Evolutionary conservation across 2,888 invertebrate species (phyloP).

Genomic region (Ochropleura plecta): DNA sequence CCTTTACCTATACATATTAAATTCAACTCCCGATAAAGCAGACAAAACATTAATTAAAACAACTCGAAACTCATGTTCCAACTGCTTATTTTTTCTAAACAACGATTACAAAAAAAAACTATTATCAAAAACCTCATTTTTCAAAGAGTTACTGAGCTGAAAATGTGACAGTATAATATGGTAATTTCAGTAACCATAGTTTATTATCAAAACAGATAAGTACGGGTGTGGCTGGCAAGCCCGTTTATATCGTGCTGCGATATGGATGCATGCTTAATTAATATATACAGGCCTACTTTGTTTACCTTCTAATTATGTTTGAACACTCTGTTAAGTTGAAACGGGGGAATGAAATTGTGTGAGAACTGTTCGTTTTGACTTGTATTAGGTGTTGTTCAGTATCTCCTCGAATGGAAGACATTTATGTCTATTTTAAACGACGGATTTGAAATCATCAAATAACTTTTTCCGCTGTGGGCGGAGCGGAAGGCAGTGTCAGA

Average conservation of each 20-base stretch:
- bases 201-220: slow-evolving; percentile 68
- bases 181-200: slow-evolving; percentile 67
- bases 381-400: background rate
- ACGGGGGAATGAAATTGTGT: slow-evolving; percentile 1
- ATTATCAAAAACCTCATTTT: slow-evolving; percentile 38
- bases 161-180: slow-evolving; percentile 64
- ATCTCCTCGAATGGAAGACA: background rate
- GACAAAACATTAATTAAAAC: background rate
- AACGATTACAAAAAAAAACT: slow-evolving; percentile 15
- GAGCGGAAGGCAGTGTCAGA: too few species aligned
- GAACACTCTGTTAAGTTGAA: slow-evolving; percentile 15
- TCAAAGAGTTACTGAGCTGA: slow-evolving; percentile 48
- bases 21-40: background rate
- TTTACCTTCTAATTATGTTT: slow-evolving; percentile 44
- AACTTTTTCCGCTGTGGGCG: too few species aligned
- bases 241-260: slow-evolving; percentile 70
- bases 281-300: slow-evolving; percentile 59
- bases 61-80: background rate
- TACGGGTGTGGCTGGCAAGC: slow-evolving; percentile 72
- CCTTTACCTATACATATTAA: background rate
- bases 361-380: slow-evolving; percentile 18
- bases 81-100: background rate
- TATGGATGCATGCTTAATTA: slow-evolving; percentile 66
- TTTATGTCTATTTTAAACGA: background rate
- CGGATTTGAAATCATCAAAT: too few species aligned